phyloP scores from a whole-genome alignment of 2,113 vertebrate species.

The Rhabdornis inornatus region DNA sequence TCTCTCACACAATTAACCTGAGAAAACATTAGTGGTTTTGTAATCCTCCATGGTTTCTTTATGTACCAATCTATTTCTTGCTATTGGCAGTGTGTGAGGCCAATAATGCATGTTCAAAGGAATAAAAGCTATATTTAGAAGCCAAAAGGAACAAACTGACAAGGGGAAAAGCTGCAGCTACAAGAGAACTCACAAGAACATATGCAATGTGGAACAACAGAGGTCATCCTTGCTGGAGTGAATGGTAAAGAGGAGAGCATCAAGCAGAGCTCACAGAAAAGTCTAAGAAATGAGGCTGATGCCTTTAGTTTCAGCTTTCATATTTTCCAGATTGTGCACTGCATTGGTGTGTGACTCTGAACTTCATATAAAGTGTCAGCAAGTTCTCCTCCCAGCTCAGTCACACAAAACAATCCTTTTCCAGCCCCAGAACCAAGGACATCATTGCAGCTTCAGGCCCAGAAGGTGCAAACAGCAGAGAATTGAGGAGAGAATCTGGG shows the following conservation, averaged over 20 bases:
- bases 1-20: neutral
- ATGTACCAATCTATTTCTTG: neutral
- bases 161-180: neutral
- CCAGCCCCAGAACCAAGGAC: neutral
- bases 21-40: slow-evolving; percentile 15
- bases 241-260: neutral
- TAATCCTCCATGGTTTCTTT: neutral
- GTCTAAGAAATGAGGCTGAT: neutral
- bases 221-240: neutral
- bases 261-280: neutral
- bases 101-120: neutral
- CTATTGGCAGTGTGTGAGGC: neutral
- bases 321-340: neutral
- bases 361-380: neutral
- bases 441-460: neutral
- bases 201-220: neutral
- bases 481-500: neutral
- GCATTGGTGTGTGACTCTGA: too few relatives aligned
- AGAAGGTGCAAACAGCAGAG: neutral
- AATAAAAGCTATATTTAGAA: slow-evolving; percentile 13
- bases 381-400: neutral
- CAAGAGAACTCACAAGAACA: neutral
- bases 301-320: neutral
- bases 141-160: neutral
- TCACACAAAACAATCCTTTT: neutral